Percentiles rank a stretch among this genome's conserved stretches.
Evolutionary conservation across 2,797 vertebrate species (phyloP).

Genomic region (Lagodon rhomboides): DNA sequence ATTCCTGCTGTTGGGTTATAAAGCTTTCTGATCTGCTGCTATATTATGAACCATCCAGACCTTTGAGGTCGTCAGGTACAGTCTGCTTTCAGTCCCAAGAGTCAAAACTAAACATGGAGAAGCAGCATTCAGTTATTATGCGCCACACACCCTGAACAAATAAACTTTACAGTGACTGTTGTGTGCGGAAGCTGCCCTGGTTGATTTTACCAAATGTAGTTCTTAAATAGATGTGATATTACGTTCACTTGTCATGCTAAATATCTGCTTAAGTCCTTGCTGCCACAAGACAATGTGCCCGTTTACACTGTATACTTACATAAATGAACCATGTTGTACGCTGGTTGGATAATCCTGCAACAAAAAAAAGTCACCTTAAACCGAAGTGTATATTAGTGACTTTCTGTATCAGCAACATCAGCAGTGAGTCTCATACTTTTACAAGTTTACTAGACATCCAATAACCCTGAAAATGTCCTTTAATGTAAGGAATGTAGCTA

Average conservation of each 20-base stretch:
- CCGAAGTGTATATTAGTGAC: background rate
- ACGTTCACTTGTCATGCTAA: background rate
- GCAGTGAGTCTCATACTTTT: background rate
- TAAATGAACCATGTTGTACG: constrained; percentile 84
- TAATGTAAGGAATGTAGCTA: too few species aligned
- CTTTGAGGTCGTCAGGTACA: too few species aligned
- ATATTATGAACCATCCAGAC: too few species aligned
- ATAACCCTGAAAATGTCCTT: background rate
- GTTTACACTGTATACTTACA: constrained; percentile 78
- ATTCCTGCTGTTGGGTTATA: too few species aligned
- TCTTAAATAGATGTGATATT: background rate
- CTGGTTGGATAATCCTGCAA: constrained; percentile 59
- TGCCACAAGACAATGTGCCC: background rate
- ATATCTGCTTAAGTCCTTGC: background rate
- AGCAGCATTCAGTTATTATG: too few species aligned
- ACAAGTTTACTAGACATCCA: background rate
- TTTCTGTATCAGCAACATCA: background rate
- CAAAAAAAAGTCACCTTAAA: constrained; percentile 5
- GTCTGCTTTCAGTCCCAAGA: too few species aligned
- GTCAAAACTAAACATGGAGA: too few species aligned
- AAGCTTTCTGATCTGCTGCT: too few species aligned
- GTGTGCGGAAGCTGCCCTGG: too few species aligned
- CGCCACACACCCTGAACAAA: too few species aligned
- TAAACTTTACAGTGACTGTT: too few species aligned
- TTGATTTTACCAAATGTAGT: background rate